Conservation (phyloP, 2,888 invertebrate genomes). For the Agrotis exclamationis region DNA sequence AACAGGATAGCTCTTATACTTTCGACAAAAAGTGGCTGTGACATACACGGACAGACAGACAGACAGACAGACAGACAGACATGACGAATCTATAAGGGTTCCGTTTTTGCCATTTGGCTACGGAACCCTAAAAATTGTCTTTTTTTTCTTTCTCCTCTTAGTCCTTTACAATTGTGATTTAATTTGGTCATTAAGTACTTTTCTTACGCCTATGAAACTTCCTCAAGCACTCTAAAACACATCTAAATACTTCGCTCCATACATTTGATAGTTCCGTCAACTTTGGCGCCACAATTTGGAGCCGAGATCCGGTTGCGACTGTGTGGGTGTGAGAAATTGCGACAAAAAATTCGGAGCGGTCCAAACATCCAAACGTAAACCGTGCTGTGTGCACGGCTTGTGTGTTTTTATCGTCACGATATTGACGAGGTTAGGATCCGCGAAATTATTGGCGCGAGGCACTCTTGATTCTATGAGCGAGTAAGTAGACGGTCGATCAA, state of each 20-base stretch:
- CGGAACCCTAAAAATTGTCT: too few species aligned
- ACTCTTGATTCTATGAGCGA: too few species aligned
- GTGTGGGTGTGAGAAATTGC: conserved; percentile 65
- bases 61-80: too few species aligned
- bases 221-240: background rate
- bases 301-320: conserved; percentile 73
- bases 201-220: background rate
- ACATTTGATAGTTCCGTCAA: conserved; percentile 72
- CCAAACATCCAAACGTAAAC: conserved; percentile 15
- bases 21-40: too few species aligned
- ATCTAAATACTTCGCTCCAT: conserved; percentile 8
- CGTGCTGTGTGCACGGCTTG: conserved; percentile 9
- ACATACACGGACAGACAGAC: too few species aligned
- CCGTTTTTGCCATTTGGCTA: too few species aligned
- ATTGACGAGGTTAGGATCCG: conserved; percentile 21
- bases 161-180: too few species aligned
- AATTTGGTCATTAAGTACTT: too few species aligned
- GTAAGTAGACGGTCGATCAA: too few species aligned
- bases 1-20: too few species aligned
- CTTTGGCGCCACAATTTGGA: conserved; percentile 82
- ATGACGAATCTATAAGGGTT: too few species aligned
- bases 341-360: conserved; percentile 51
- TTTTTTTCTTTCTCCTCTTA: too few species aligned
- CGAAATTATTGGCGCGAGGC: conserved; percentile 5
- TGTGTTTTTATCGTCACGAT: conserved; percentile 27